A percentile compares a stretch with the other conserved stretches of the same genome.
phyloP scores from a whole-genome alignment of 2,797 vertebrate species.

The Ctenopoma kingsleyae region DNA sequence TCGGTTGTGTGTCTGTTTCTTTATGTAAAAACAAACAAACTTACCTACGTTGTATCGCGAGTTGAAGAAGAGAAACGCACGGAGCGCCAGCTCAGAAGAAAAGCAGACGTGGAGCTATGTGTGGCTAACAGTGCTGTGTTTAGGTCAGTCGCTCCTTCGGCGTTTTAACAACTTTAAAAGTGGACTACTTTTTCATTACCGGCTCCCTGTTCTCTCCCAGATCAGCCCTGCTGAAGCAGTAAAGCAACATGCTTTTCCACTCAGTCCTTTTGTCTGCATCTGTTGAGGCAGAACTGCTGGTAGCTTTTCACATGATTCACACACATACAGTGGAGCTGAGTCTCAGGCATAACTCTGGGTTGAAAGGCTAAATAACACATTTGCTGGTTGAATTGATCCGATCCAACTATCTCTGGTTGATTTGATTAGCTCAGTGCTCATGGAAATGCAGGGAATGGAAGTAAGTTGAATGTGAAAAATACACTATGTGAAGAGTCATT shows the following conservation, averaged over 20 bases:
- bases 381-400: not conserved
- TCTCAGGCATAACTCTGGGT: not conserved
- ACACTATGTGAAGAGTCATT: slow-evolving; percentile 55
- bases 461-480: slow-evolving; percentile 14
- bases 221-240: slow-evolving; percentile 12
- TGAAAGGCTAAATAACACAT: slow-evolving; percentile 1
- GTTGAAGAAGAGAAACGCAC: not conserved
- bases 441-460: slow-evolving; percentile 26
- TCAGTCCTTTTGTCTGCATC: slow-evolving; percentile 65
- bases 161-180: slow-evolving; percentile 57
- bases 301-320: slow-evolving; percentile 16
- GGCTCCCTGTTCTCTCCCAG: not conserved
- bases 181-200: slow-evolving; percentile 13
- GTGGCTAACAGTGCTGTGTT: slow-evolving; percentile 34
- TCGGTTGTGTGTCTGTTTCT: slow-evolving; percentile 9
- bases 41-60: slow-evolving; percentile 29
- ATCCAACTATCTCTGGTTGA: not conserved
- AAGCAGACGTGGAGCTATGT: slow-evolving; percentile 22
- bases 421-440: slow-evolving; percentile 5
- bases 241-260: slow-evolving; percentile 44
- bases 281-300: slow-evolving; percentile 17
- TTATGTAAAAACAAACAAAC: slow-evolving; percentile 18
- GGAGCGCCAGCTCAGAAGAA: slow-evolving; percentile 28
- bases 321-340: slow-evolving; percentile 4
- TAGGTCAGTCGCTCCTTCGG: slow-evolving; percentile 11